phyloP scores from a whole-genome alignment of 1,140 invertebrate species.

The Adoxophyes honmai region DNA sequence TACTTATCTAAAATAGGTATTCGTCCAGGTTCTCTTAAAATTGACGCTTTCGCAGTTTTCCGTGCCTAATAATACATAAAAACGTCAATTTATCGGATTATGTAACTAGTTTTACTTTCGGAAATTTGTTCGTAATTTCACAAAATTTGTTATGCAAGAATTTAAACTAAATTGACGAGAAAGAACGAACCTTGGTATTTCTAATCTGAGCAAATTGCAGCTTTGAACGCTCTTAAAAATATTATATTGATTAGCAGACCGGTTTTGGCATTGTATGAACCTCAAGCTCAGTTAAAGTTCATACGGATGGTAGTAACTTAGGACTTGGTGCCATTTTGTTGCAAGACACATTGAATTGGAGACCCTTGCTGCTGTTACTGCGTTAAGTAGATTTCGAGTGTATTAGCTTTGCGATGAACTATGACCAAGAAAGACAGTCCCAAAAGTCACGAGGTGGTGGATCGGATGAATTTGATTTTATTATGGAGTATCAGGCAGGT shows the following conservation, averaged over 20 bases:
- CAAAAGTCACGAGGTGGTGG: too few species aligned
- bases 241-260: not conserved
- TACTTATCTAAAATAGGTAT: not conserved
- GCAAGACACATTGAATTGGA: too few species aligned
- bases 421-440: too few species aligned
- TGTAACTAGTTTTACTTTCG: conserved; percentile 31
- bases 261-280: conserved; percentile 13
- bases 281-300: not conserved
- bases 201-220: not conserved
- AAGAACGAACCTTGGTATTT: conserved; percentile 25
- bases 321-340: too few species aligned
- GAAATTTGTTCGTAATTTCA: conserved; percentile 31
- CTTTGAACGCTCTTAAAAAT: conserved; percentile 4
- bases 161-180: conserved; percentile 25
- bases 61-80: not conserved
- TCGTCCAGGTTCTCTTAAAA: not conserved
- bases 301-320: conserved; percentile 23
- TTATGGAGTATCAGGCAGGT: too few species aligned
- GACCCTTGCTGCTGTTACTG: too few species aligned
- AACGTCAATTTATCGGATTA: not conserved
- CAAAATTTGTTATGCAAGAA: too few species aligned
- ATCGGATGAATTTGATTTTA: too few species aligned
- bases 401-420: too few species aligned
- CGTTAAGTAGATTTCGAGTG: too few species aligned
- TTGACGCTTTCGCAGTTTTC: conserved; percentile 1